phyloP scores from a whole-genome alignment of 2,113 vertebrate species.

The Cyphomyrus discorhynchus region DNA sequence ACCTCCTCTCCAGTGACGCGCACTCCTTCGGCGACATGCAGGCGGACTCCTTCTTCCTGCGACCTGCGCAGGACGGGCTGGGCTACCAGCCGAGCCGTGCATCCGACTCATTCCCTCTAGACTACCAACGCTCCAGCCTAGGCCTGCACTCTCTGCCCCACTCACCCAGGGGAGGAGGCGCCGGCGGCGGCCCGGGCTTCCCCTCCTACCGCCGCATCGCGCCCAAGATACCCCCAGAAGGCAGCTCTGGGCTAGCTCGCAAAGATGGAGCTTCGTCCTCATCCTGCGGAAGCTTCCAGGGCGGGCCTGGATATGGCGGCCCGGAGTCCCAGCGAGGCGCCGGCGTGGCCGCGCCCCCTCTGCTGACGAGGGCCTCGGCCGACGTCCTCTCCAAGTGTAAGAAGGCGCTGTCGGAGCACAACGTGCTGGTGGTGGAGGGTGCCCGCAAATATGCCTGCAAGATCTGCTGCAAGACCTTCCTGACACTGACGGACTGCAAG shows the following conservation, averaged over 20 bases:
- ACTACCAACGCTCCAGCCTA: constrained; percentile 78
- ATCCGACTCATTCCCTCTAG: constrained; percentile 74
- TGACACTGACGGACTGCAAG: constrained; percentile 95
- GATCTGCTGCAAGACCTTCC: constrained; percentile 97
- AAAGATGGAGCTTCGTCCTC: constrained; percentile 50
- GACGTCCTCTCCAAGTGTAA: constrained; percentile 95
- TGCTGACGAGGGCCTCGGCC: constrained; percentile 86
- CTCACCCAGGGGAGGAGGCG: constrained; percentile 61
- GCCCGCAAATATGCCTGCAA: constrained; percentile 94
- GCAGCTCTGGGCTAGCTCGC: constrained; percentile 68
- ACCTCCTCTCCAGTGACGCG: constrained; percentile 44
- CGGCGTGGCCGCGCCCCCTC: constrained; percentile 57
- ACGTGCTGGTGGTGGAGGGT: constrained; percentile 91
- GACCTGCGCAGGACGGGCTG: constrained; percentile 76
- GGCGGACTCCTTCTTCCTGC: constrained; percentile 76
- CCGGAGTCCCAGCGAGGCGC: constrained; percentile 61
- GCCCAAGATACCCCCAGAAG: constrained; percentile 67
- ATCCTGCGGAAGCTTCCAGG: constrained; percentile 70
- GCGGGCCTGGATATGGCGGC: constrained; percentile 57
- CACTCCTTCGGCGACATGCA: constrained; percentile 62
- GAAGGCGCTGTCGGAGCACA: constrained; percentile 95
- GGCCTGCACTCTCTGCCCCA: constrained; percentile 78
- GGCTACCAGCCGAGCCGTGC: constrained; percentile 57
- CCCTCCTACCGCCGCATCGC: constrained; percentile 87
- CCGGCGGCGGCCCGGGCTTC: constrained; percentile 50